A percentile compares a stretch with the other conserved stretches of the same genome.
Evolutionary conservation across 2,113 vertebrate genomes (phyloP).

Genomic region (Antigone vipio): DNA sequence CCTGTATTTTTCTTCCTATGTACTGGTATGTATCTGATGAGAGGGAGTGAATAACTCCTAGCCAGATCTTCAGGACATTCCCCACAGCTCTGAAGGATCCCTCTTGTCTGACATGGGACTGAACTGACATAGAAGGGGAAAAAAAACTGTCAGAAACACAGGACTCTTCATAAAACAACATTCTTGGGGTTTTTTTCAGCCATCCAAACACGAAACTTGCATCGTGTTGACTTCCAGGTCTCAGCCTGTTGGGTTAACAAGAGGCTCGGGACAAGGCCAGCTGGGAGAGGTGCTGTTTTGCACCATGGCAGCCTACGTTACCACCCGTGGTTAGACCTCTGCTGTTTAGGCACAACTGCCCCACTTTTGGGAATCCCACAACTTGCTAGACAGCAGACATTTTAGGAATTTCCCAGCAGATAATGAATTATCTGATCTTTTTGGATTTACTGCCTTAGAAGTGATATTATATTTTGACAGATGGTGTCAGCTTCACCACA

Average conservation of each 20-base stretch:
- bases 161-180: neutral
- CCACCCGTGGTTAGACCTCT: neutral
- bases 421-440: neutral
- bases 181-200: neutral
- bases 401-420: neutral
- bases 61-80: accelerated
- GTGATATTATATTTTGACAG: neutral
- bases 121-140: neutral
- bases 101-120: neutral
- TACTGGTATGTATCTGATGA: neutral
- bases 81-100: neutral
- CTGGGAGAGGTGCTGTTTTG: neutral
- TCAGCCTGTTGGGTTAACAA: neutral
- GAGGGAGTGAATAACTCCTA: neutral
- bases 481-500: neutral
- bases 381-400: neutral
- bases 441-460: neutral
- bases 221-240: neutral
- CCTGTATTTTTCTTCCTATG: neutral
- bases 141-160: accelerated
- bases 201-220: neutral
- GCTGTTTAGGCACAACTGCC: neutral
- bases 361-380: neutral
- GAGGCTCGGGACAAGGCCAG: neutral
- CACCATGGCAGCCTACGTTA: neutral